These are phyloP conservation scores for Podarcis siculus DNA, from an alignment of 2,797 vertebrate species.

Conservation along the genomic window DNA sequence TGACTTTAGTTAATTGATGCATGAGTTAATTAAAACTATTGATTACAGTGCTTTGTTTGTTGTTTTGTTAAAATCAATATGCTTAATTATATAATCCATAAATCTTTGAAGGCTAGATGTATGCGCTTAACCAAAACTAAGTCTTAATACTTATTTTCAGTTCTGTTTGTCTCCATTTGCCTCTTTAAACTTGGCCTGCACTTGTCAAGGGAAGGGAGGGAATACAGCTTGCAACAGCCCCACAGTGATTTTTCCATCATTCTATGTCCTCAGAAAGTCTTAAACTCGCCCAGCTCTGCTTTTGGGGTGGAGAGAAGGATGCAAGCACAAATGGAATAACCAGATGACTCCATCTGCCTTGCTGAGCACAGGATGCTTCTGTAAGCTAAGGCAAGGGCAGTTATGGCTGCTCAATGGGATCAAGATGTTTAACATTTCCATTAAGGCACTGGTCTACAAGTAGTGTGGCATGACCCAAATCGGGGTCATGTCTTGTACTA, in stretches of 20 bases:
- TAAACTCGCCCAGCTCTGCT: neutral
- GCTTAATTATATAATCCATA: slow-evolving; percentile 57
- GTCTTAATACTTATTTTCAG: slow-evolving; percentile 27
- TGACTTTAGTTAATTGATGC: slow-evolving; percentile 41
- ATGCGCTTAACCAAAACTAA: neutral
- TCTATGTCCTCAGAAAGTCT: neutral
- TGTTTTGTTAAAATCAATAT: slow-evolving; percentile 34
- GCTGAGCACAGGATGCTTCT: neutral
- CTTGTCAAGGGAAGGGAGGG: neutral
- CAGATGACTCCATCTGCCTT: neutral
- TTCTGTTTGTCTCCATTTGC: neutral
- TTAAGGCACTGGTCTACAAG: neutral
- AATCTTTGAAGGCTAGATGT: slow-evolving; percentile 31
- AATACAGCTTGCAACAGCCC: neutral
- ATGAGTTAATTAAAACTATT: slow-evolving; percentile 63
- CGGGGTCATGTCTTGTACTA: neutral
- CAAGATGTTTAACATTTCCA: neutral
- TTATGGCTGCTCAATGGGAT: neutral
- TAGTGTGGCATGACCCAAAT: neutral
- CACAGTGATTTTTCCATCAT: neutral
- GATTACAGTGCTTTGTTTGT: slow-evolving; percentile 39
- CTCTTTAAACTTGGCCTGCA: slow-evolving; percentile 76
- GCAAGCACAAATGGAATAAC: neutral
- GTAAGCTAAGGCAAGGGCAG: neutral
- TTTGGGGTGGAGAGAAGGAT: neutral